Percentiles rank a stretch among this genome's conserved stretches.
These are phyloP conservation scores for Seriola rivoliana DNA, from an alignment of 2,113 vertebrate genomes.

Conservation along the genomic window DNA sequence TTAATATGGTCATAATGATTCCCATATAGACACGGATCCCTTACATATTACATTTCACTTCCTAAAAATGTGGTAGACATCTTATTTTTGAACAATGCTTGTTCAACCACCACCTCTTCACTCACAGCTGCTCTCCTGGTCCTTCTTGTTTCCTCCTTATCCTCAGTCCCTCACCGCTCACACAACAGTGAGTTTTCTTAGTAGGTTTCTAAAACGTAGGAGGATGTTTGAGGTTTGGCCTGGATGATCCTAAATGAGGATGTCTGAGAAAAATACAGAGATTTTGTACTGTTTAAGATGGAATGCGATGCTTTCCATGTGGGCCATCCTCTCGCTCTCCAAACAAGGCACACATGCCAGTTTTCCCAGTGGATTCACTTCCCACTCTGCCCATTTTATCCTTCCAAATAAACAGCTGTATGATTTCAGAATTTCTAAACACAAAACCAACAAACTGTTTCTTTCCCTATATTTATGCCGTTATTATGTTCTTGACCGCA, in stretches of 20 bases:
- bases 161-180: neutral
- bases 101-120: neutral
- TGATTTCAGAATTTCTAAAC: neutral
- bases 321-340: conserved; percentile 38
- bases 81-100: neutral
- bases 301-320: conserved; percentile 66
- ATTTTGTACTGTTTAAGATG: conserved; percentile 26
- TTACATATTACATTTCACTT: neutral
- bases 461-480: neutral
- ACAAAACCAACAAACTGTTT: neutral
- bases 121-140: neutral
- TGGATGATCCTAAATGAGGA: conserved; percentile 34
- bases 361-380: conserved; percentile 27
- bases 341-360: conserved; percentile 40
- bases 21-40: neutral
- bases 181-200: neutral
- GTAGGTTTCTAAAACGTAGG: conserved; percentile 13
- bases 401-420: conserved; percentile 28
- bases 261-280: conserved; percentile 40
- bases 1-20: too few relatives aligned
- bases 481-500: neutral
- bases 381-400: conserved; percentile 15
- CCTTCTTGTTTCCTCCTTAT: neutral
- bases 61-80: neutral
- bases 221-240: conserved; percentile 68